Conservation (phyloP, 2,888 invertebrate species). For the Eueremaeus valkanovi region DNA sequence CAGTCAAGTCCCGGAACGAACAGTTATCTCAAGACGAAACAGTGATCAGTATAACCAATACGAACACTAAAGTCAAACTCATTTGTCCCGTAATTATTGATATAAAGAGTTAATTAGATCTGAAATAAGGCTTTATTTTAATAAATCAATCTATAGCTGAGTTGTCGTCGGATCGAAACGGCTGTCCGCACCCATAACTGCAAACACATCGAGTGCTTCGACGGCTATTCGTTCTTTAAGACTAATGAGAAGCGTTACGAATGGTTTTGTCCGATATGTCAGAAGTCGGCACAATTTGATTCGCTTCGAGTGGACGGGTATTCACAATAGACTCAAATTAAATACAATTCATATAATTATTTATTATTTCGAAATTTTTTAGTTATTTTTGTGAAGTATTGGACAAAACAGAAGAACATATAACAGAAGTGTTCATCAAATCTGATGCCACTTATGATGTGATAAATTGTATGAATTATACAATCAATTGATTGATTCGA, state of each 20-base stretch:
- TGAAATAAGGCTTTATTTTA: too few relatives aligned
- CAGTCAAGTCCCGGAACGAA: not conserved
- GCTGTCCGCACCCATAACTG: conserved; percentile 2
- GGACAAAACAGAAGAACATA: not conserved
- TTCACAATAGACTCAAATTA: not conserved
- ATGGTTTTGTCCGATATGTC: conserved; percentile 35
- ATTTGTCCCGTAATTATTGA: conserved; percentile 27
- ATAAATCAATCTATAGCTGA: not conserved
- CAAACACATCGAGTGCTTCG: conserved; percentile 29
- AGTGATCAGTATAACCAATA: not conserved
- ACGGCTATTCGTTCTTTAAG: not conserved
- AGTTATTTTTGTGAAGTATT: not conserved
- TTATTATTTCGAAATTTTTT: too few relatives aligned
- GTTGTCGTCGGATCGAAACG: not conserved
- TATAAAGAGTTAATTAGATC: not conserved
- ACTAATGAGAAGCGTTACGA: conserved; percentile 3
- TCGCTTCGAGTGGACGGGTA: conserved; percentile 17
- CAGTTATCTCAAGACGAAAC: not conserved
- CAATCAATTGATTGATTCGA: not conserved
- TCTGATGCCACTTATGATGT: conserved; percentile 13
- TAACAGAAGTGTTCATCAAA: not conserved
- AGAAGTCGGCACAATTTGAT: not conserved
- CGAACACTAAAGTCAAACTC: not conserved
- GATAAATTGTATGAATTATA: not conserved
- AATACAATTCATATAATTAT: not conserved